Conservation (phyloP, 2,888 invertebrate genomes). For the Nipponacmea schrenckii region DNA sequence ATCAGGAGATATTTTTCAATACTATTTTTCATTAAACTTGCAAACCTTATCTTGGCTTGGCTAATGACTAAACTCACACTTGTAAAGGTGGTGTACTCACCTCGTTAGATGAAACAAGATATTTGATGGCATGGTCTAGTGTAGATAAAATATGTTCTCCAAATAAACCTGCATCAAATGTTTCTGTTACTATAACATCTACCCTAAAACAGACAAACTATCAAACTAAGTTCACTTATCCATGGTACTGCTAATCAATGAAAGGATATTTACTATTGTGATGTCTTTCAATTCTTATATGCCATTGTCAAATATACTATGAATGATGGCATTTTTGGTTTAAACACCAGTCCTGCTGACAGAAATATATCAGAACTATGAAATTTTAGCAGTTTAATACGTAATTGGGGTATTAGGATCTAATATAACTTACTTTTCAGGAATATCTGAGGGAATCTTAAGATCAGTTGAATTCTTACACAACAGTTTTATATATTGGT, state of each 20-base stretch:
- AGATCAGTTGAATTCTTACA: conserved; percentile 75
- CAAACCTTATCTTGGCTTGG: conserved; percentile 6
- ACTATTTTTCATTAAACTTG: not conserved
- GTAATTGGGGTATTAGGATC: too few relatives aligned
- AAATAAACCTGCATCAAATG: conserved; percentile 83
- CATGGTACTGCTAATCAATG: too few relatives aligned
- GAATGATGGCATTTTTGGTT: too few relatives aligned
- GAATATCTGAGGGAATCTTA: conserved; percentile 71
- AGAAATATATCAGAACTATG: too few relatives aligned
- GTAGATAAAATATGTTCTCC: conserved; percentile 80
- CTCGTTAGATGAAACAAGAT: too few relatives aligned
- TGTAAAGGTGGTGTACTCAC: too few relatives aligned
- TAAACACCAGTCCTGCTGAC: too few relatives aligned
- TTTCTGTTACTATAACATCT: conserved; percentile 79
- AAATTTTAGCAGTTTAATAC: too few relatives aligned
- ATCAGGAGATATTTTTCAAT: not conserved
- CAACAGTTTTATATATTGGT: conserved; percentile 70
- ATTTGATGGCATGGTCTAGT: conserved; percentile 72
- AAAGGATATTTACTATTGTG: not conserved
- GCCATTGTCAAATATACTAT: not conserved
- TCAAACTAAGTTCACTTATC: too few relatives aligned
- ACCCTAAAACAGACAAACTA: conserved; percentile 62
- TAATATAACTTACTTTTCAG: conserved; percentile 68
- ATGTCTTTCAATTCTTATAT: too few relatives aligned
- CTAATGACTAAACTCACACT: not conserved